Evolutionary conservation across 2,113 vertebrate genomes (phyloP).

Genomic region (Nothocercus julius): DNA sequence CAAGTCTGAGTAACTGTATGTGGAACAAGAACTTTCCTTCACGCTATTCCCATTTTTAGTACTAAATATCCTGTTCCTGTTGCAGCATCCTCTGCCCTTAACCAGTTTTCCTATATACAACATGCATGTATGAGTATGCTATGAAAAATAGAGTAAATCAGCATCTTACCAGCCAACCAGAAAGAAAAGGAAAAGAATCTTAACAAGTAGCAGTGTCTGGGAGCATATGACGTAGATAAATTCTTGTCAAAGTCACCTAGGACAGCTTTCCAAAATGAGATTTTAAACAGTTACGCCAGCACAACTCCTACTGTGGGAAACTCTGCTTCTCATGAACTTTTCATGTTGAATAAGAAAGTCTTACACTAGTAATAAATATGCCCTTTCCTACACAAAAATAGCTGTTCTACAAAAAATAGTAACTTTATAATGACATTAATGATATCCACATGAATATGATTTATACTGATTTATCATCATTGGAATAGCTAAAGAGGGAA

Average conservation of each 20-base stretch:
- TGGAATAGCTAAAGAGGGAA: not conserved
- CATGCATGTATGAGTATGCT: not conserved
- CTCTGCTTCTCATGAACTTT: not conserved
- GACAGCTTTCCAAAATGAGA: not conserved
- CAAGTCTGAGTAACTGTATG: not conserved
- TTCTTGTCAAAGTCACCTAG: not conserved
- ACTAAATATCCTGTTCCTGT: not conserved
- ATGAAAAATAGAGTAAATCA: not conserved
- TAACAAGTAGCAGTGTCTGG: not conserved
- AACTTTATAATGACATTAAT: not conserved
- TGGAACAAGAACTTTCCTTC: not conserved
- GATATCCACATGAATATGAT: not conserved
- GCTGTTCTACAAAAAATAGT: not conserved
- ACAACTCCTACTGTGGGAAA: not conserved
- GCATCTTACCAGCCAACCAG: not conserved
- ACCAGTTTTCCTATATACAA: not conserved
- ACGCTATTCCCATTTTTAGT: not conserved
- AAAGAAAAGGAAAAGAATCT: not conserved
- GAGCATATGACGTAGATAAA: not conserved
- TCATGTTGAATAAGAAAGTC: not conserved
- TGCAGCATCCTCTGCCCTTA: not conserved
- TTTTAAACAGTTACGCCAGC: not conserved
- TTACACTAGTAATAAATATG: not conserved
- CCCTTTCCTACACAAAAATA: not conserved
- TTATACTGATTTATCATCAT: not conserved